These are phyloP conservation scores for Malacoraja senta DNA, from an alignment of 2,797 vertebrate genomes.

Conservation along the genomic window DNA sequence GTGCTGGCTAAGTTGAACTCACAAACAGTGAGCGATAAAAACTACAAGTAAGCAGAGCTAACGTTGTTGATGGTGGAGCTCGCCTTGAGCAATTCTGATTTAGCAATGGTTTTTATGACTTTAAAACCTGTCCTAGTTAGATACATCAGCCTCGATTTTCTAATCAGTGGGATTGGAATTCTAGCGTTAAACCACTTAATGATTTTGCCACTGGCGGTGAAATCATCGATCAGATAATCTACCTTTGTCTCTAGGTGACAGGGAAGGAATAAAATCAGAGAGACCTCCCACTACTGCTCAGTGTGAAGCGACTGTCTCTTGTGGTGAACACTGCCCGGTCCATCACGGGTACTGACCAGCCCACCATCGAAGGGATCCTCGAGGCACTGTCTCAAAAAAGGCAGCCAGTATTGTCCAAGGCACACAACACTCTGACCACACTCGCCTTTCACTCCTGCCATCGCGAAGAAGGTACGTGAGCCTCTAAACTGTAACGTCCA, in stretches of 20 bases:
- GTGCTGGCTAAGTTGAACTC: neutral
- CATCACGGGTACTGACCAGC: too few species aligned
- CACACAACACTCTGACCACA: too few species aligned
- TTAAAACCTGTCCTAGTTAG: neutral
- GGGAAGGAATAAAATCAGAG: neutral
- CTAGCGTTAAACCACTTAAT: neutral
- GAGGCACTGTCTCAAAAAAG: too few species aligned
- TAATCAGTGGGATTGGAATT: neutral
- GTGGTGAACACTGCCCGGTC: neutral
- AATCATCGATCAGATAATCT: constrained; percentile 1
- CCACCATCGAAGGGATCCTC: too few species aligned
- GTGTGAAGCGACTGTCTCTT: neutral
- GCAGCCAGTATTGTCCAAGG: too few species aligned
- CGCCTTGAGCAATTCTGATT: neutral
- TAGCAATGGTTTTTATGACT: neutral
- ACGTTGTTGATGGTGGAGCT: too few species aligned
- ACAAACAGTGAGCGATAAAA: neutral
- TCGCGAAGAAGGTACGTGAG: too few species aligned
- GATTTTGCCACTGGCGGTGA: neutral
- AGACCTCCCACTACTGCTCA: neutral
- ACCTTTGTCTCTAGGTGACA: neutral
- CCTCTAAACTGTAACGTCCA: too few species aligned
- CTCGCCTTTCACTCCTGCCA: too few species aligned
- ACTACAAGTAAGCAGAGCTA: neutral
- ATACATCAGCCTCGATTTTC: neutral